Percentiles rank a stretch among this genome's conserved stretches.
phyloP scores from a whole-genome alignment of 2,113 vertebrate species.

The Burhinus bistriatus region DNA sequence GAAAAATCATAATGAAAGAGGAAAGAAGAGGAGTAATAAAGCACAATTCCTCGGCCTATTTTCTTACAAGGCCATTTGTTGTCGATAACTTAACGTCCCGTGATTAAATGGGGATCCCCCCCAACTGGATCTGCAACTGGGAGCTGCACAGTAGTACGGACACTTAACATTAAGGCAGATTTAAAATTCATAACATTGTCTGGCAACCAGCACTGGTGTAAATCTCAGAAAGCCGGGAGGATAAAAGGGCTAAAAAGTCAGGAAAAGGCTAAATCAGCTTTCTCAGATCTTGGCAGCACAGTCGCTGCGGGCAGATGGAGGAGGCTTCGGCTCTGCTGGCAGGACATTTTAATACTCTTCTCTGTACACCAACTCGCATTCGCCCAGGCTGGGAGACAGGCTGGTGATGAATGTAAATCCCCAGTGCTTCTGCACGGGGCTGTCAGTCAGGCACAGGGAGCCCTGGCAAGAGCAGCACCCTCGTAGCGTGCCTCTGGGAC shows the following conservation, averaged over 20 bases:
- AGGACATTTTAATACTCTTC: neutral
- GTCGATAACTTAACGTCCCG: neutral
- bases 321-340: neutral
- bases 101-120: neutral
- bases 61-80: neutral
- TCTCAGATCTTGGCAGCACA: neutral
- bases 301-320: neutral
- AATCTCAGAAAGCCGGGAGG: neutral
- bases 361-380: neutral
- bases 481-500: neutral
- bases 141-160: neutral
- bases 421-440: neutral
- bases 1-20: neutral
- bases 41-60: neutral
- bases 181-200: neutral
- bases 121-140: neutral
- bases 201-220: neutral
- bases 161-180: neutral
- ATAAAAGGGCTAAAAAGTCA: slow-evolving; percentile 15
- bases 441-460: neutral
- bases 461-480: neutral
- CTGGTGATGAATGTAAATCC: neutral
- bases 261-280: slow-evolving; percentile 25
- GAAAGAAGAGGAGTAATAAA: neutral
- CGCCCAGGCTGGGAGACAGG: neutral